Percentiles rank a stretch among this genome's conserved stretches.
Conservation (phyloP, 1,140 invertebrate species). For the Cyclina sinensis region DNA sequence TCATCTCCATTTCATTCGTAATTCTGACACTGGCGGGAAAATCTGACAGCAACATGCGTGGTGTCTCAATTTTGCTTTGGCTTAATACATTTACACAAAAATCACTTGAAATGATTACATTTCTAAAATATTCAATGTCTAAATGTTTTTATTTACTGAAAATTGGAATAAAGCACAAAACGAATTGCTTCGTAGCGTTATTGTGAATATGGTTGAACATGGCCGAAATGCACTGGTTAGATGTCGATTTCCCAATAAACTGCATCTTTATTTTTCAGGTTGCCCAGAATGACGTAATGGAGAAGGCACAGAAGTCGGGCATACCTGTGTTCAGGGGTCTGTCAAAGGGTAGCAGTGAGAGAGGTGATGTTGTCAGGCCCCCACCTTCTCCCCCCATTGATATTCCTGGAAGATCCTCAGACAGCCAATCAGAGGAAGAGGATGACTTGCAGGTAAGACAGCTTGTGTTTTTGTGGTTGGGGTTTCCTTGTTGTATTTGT, state of each 20-base stretch:
- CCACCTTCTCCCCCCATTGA: conserved; percentile 55
- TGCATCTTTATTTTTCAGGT: background rate
- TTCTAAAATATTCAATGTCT: too few species aligned
- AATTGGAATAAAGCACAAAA: too few species aligned
- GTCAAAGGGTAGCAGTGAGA: background rate
- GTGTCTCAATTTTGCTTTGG: too few species aligned
- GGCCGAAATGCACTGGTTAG: too few species aligned
- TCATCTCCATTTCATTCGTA: background rate
- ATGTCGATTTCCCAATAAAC: too few species aligned
- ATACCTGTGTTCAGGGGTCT: conserved; percentile 50
- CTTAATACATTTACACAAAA: too few species aligned
- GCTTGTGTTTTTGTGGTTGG: too few species aligned
- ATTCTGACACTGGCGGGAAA: conserved; percentile 2
- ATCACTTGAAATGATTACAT: too few species aligned
- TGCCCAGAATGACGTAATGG: conserved; percentile 17
- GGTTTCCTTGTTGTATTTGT: too few species aligned
- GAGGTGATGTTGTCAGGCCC: background rate
- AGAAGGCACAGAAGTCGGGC: conserved; percentile 28
- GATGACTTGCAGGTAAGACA: background rate
- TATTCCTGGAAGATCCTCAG: conserved; percentile 20
- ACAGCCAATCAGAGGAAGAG: conserved; percentile 14
- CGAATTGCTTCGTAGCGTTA: too few species aligned
- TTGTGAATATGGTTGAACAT: too few species aligned
- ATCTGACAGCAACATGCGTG: background rate
- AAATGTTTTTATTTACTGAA: too few species aligned